Percentiles rank a stretch among this genome's conserved stretches.
Conservation (phyloP, 2,888 invertebrate species). For the Cosmia pyralina region DNA sequence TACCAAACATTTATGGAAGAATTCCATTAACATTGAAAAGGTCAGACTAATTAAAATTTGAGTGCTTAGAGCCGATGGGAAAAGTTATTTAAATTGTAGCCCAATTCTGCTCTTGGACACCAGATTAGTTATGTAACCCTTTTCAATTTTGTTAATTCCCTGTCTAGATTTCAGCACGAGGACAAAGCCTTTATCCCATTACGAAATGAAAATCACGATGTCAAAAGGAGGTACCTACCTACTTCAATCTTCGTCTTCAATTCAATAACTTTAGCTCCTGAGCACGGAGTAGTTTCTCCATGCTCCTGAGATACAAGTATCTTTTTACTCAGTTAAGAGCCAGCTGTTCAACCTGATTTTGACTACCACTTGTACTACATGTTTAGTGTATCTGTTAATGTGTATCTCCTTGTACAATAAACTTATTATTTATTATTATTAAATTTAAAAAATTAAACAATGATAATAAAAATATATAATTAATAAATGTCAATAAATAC, state of each 20-base stretch:
- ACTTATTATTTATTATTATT: too few species aligned
- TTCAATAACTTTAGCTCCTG: too few species aligned
- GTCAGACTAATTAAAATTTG: conserved; percentile 24
- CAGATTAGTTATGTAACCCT: conserved; percentile 7
- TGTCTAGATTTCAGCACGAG: background rate
- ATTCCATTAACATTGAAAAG: conserved; percentile 20
- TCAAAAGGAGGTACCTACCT: background rate
- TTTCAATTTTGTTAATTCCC: conserved; percentile 15
- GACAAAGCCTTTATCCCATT: background rate
- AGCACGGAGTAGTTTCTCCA: too few species aligned
- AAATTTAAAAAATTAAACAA: too few species aligned
- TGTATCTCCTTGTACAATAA: too few species aligned
- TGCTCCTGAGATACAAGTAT: too few species aligned
- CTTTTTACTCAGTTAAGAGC: too few species aligned
- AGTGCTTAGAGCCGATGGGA: conserved; percentile 7
- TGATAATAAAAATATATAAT: too few species aligned
- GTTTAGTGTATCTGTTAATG: too few species aligned
- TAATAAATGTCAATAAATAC: too few species aligned
- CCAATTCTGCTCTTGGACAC: background rate
- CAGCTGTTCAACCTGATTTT: too few species aligned
- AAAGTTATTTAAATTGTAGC: conserved; percentile 18
- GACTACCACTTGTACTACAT: too few species aligned
- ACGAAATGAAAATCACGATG: background rate
- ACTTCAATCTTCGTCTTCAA: background rate
- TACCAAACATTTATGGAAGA: background rate